Base-by-base conservation (phyloP, 2,888 invertebrate species). In the Cerceris ruficornis region DNA sequence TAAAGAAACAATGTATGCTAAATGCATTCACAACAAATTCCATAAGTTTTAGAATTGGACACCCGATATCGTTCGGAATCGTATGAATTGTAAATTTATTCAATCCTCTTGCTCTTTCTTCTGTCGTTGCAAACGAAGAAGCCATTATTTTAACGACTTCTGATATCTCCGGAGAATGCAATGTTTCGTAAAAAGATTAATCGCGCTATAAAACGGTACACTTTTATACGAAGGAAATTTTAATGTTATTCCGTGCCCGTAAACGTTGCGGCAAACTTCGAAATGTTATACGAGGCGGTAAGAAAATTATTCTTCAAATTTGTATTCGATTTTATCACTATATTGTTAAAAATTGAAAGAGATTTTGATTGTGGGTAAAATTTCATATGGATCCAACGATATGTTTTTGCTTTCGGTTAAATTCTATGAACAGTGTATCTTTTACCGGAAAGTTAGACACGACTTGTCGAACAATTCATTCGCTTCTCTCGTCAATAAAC, bases 81-180 rank as follows among this genome's bases (percentile, higher is more conserved):
- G 66, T 81, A 82, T 78, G 82, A 86, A 80, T 84, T 84, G 81
- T 80, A 84, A 84, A 86, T 86, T 82, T 72, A 80, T 84, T 86
- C 85, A 75, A 84, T 62, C 58, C 42, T 42, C 17, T 50, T 50
- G 42, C 58, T 68, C 57, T 69, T 64, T 39, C 39, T 52, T 15
- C 14, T 17, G 60, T 43, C 58, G 14, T 6, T 39, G 69, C 61
- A 52, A 73, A 73, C 62, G 57, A 69, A 62, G 49, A 43, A 73
- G 43, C 17, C 73, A 69, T 73, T 73, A 73, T 57, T 73, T 62
- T 69, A 73, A 73, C 69, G 62, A 69, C 69, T 73, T 69, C 46
- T 15, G 11, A 28, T 57, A 58, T 17, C 54, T 49, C 9, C 8
- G 6, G 13, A 7, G 1, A 6, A 46, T 6, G 15, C 14, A 13